These are phyloP conservation scores for Platycnemis pennipes DNA, from an alignment of 2,888 invertebrate species.

Conservation along the genomic window DNA sequence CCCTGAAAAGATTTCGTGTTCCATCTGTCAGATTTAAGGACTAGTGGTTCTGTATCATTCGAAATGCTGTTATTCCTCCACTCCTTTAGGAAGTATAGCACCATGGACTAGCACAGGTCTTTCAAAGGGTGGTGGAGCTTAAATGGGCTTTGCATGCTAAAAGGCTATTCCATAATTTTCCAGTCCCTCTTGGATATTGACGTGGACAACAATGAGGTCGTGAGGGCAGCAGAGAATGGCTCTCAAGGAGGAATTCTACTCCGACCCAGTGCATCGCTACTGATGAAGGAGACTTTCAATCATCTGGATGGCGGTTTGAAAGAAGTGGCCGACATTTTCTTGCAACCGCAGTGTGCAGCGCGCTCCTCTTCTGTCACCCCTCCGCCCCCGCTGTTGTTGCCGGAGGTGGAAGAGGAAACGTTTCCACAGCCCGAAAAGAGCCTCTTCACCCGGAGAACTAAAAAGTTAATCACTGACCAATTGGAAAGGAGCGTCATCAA, in stretches of 20 bases:
- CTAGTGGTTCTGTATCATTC: no score
- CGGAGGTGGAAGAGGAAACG: conserved; percentile 45
- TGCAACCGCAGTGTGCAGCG: background rate
- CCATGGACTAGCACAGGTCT: no score
- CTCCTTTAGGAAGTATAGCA: no score
- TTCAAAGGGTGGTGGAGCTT: no score
- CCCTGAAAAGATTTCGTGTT: no score
- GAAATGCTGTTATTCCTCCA: no score
- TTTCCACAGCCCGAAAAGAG: conserved; percentile 48
- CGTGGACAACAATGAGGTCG: background rate
- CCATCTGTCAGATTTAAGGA: no score
- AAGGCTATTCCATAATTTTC: background rate
- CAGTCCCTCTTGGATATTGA: conserved; percentile 62
- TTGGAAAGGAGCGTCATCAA: background rate
- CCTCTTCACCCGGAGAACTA: conserved; percentile 21
- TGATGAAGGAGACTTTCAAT: background rate
- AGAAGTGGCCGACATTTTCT: conserved; percentile 24
- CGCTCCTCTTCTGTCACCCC: background rate
- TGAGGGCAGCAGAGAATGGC: background rate
- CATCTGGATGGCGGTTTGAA: background rate
- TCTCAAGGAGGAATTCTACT: background rate
- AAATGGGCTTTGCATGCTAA: no score
- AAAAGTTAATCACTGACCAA: background rate
- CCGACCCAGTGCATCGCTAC: background rate
- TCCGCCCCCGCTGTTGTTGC: background rate